Evolutionary conservation across 2,113 vertebrate genomes (phyloP), one percentile per base, ranked within the genome.

Genomic region (Platichthys flesus): DNA sequence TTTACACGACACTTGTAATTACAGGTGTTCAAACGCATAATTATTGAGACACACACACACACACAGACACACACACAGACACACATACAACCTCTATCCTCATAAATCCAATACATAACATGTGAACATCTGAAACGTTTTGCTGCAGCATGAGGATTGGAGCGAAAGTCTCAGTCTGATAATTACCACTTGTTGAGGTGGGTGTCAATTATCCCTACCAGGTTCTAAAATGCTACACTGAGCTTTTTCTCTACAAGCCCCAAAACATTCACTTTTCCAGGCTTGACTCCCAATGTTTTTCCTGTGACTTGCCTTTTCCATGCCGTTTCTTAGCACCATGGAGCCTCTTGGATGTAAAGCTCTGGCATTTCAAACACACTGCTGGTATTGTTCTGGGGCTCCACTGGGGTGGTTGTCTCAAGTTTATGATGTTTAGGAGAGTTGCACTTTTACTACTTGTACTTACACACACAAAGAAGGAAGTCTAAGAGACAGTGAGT

Each of bases 231-330:
- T 72, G 26, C 69, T 79, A 47, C 58, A 66, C 76, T 26, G 67
- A 74, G 56, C 55, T 67, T 83, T 87, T 67, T 63, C 51, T 60
- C 75, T 56, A 45, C 9, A 78, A 64, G 15, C 13, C 59, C 59
- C 64, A 71, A 85, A 88, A 69, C 70, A 79, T 67, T 54, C 49
- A 72, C 26, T 67, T 90, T 89, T 90, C 85, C 84, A 82, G 81
- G 85, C 84, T 35, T 0, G 16, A 35, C 47, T 87, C 77, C 77
- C 86, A 89, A 18, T 24, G 74, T 82, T 86, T 83, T 82, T 71
- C 76, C 58, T 57, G 58, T 84, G 74, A 84, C 82, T 71, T 83
- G 60, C 67, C 65, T 90, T 91, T 90, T 85, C 88, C 87, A 40
- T 52, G 60, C 63, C 70, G 54, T 45, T 60, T 78, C 62, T 69